Evolutionary conservation across 2,888 invertebrate species (phyloP).

Genomic region (Campopleginae sp.): DNA sequence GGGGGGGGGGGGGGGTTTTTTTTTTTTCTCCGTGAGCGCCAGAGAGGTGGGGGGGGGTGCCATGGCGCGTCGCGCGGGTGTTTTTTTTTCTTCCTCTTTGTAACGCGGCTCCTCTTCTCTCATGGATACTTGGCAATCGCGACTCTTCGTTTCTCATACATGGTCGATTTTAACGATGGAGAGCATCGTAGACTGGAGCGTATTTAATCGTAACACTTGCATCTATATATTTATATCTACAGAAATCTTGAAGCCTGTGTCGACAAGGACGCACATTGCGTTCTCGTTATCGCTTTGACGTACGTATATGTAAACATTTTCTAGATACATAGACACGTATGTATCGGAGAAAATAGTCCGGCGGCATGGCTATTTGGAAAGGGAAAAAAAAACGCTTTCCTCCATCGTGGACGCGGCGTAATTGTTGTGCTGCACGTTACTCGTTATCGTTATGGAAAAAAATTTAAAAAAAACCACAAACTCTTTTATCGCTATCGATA

Average conservation of each 20-base stretch:
- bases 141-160: background rate
- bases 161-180: background rate
- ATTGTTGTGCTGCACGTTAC: background rate
- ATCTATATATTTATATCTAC: background rate
- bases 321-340: background rate
- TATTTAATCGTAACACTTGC: constrained; percentile 72
- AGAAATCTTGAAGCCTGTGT: background rate
- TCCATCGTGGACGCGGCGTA: background rate
- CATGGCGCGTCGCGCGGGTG: too few species aligned
- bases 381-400: background rate
- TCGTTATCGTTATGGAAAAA: background rate
- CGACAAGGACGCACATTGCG: constrained; percentile 24
- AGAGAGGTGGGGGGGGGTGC: too few species aligned
- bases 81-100: background rate
- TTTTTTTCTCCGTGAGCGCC: too few species aligned
- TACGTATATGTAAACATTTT: background rate
- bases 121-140: background rate
- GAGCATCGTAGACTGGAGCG: constrained; percentile 44
- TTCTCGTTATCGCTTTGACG: constrained; percentile 20
- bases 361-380: background rate
- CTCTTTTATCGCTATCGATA: background rate
- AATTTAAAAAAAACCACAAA: background rate
- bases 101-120: background rate
- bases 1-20: too few species aligned
- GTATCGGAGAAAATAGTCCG: background rate